Percentiles rank a stretch among this genome's conserved stretches.
Evolutionary conservation across 2,888 invertebrate genomes (phyloP).

Genomic region (Aphidius colemani): DNA sequence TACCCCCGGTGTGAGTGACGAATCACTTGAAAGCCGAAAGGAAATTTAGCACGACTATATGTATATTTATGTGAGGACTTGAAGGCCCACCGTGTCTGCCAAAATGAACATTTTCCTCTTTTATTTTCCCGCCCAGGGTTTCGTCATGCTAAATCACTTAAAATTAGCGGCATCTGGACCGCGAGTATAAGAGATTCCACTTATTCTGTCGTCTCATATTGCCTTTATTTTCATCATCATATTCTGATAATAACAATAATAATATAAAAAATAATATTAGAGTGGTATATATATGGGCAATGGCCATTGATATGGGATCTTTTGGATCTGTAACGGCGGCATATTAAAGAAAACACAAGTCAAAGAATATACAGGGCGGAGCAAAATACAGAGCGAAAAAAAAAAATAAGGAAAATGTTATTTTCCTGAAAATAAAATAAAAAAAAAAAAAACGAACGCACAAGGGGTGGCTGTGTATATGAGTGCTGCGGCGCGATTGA

Average conservation of each 20-base stretch:
- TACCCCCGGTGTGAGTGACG: conserved; percentile 46
- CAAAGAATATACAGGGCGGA: conserved; percentile 32
- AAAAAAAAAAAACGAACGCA: not conserved
- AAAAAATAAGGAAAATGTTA: conserved; percentile 15
- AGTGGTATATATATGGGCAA: not conserved
- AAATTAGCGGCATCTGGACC: conserved; percentile 51
- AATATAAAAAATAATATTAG: not conserved
- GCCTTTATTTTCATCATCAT: not conserved
- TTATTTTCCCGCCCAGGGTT: not conserved
- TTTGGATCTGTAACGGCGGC: conserved; percentile 27
- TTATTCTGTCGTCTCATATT: conserved; percentile 1
- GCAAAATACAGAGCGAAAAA: conserved; percentile 15
- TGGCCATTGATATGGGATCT: conserved; percentile 9
- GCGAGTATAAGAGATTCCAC: conserved; percentile 21
- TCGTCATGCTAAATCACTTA: conserved; percentile 50
- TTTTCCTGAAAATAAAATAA: conserved; percentile 18
- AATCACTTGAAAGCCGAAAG: conserved; percentile 41
- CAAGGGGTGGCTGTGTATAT: not conserved
- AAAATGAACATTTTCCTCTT: conserved; percentile 9
- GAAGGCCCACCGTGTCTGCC: conserved; percentile 7
- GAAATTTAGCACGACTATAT: conserved; percentile 41
- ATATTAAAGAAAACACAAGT: conserved; percentile 35
- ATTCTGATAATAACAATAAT: too few relatives aligned
- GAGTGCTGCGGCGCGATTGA: conserved; percentile 25
- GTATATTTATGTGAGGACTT: too few relatives aligned